A percentile compares a stretch with the other conserved stretches of the same genome.
phyloP scores from a whole-genome alignment of 2,113 vertebrate genomes.

The Cottus gobio region DNA sequence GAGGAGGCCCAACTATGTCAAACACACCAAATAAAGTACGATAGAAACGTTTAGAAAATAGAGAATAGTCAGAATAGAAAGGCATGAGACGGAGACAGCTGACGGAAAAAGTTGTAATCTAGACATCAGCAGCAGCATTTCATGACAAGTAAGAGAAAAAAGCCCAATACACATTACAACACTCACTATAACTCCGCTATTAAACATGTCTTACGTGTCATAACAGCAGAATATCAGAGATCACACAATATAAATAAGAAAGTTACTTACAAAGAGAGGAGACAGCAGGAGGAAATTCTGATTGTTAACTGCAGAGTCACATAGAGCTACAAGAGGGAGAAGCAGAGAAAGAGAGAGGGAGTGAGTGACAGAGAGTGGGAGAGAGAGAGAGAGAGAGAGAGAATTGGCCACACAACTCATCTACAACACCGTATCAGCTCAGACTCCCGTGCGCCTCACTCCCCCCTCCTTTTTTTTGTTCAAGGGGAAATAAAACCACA shows the following conservation, averaged over 20 bases:
- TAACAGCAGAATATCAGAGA: neutral
- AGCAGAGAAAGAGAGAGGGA: constrained; percentile 62
- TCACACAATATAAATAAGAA: constrained; percentile 77
- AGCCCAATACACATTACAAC: neutral
- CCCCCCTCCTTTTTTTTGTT: constrained; percentile 89
- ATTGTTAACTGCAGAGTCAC: constrained; percentile 95
- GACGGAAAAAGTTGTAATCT: constrained; percentile 36
- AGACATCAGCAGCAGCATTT: constrained; percentile 47
- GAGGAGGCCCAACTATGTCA: constrained; percentile 50
- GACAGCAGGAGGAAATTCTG: constrained; percentile 91
- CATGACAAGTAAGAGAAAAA: constrained; percentile 14
- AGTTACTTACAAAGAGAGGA: constrained; percentile 97
- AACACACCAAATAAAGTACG: constrained; percentile 30
- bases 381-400: constrained; percentile 49
- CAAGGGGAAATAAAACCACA: constrained; percentile 86
- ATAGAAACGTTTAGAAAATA: neutral
- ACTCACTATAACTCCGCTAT: neutral
- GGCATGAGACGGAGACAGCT: constrained; percentile 2
- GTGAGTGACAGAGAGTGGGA: constrained; percentile 35
- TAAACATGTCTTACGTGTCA: constrained; percentile 6
- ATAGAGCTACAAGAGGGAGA: constrained; percentile 91
- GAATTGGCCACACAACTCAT: constrained; percentile 47
- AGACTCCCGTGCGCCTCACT: constrained; percentile 86
- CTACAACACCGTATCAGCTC: constrained; percentile 89
- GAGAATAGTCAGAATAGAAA: neutral